phyloP scores from a whole-genome alignment of 2,888 invertebrate species.

The Folsomia candida region DNA sequence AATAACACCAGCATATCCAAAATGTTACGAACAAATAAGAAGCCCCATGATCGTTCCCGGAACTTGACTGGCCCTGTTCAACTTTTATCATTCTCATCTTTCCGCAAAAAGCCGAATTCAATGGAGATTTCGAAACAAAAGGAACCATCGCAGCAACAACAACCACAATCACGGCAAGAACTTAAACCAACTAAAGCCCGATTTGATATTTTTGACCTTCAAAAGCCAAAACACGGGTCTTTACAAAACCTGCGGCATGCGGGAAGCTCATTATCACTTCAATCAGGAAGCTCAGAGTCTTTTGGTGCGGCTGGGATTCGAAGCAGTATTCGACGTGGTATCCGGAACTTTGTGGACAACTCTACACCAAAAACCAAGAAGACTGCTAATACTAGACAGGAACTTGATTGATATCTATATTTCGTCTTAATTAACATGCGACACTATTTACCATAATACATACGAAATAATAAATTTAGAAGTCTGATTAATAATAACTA shows the following conservation, averaged over 20 bases:
- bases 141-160: neutral
- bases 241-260: neutral
- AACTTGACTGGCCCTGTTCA: constrained; percentile 16
- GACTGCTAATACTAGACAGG: neutral
- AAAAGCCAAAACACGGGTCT: neutral
- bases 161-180: neutral
- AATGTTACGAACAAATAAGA: constrained; percentile 5
- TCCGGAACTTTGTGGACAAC: constrained; percentile 26
- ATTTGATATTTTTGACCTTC: neutral
- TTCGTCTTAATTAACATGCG: too few species aligned
- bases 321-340: constrained; percentile 33
- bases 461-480: too few species aligned
- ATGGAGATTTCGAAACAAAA: neutral
- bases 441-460: too few species aligned
- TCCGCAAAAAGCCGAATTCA: constrained; percentile 19
- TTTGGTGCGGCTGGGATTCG: neutral
- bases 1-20: neutral
- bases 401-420: too few species aligned
- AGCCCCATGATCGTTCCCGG: constrained; percentile 7
- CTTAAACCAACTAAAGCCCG: neutral
- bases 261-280: neutral
- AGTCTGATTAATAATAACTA: too few species aligned
- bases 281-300: neutral
- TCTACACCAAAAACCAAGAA: constrained; percentile 11
- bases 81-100: constrained; percentile 19